Evolutionary conservation across 2,888 invertebrate species (phyloP), one percentile per base, ranked within the genome.

Genomic region (Nowickia ferox): DNA sequence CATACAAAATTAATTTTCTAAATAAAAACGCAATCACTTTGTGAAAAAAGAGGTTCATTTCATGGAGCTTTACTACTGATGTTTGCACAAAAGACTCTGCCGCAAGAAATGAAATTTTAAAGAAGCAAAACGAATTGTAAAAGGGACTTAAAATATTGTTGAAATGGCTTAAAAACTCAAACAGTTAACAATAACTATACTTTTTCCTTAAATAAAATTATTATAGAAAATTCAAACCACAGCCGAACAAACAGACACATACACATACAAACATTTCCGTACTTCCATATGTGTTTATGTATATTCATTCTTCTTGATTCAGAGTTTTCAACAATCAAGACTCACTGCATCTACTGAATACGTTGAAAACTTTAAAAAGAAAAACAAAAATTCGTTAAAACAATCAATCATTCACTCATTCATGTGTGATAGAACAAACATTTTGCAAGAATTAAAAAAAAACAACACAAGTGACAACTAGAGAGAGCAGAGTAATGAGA

Each of bases 331-430:
- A 63, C 38, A 75, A 75, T 48, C 48, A 40, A 40, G 55, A 17
- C 71, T 65, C 17, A 30, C 17, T 44, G 53, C 13, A 55, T 19
- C 55, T 66, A 38, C 48, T 48, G 38, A 40, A 66, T 51, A 6
- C 46, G 69, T 42, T 75, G 38, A 68, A 78, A 74, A 17, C 22
- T 59, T 53, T 44, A 61, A 61, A 61, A 13, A 19, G 11, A 10
- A 55, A 17, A 57, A 76, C n/a, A 69, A 63, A 72, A 78, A 66
- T 48, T 59, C 72, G 46, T 75, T 78, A 51, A 80, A 83, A 83
- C 86, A 80, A 86, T 86, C 83, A 83, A 86, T 86, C 86, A 86
- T 86, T 79, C 69, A 46, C 53, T 68, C 77, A 81, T 74, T 81
- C 61, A 75, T 55, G 44, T 68, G 63, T 40, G 63, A 79, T 22